Evolutionary conservation across 2,888 invertebrate genomes (phyloP).

Genomic region (Drosophila borborema): DNA sequence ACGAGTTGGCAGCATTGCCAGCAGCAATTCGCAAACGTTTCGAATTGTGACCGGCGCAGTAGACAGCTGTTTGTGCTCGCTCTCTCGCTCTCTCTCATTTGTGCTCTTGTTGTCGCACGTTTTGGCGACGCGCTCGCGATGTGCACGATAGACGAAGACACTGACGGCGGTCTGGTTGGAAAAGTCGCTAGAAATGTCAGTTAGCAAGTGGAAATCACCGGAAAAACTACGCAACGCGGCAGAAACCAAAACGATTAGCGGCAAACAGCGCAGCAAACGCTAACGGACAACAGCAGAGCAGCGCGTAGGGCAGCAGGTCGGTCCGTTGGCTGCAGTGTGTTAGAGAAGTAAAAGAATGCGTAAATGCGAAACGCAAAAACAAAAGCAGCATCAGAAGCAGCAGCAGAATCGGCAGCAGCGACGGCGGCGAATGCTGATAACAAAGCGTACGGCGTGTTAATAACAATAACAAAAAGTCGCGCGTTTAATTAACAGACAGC

Average conservation of each 20-base stretch:
- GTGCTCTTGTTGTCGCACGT: slow-evolving; percentile 22
- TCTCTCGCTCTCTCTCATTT: slow-evolving; percentile 17
- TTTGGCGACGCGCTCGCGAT: slow-evolving; percentile 29
- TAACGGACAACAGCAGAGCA: slow-evolving; percentile 40
- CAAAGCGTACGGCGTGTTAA: slow-evolving; percentile 73
- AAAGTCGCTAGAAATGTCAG: slow-evolving; percentile 72
- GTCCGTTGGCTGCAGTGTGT: slow-evolving; percentile 38
- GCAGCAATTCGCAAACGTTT: slow-evolving; percentile 38
- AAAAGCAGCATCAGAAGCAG: neutral
- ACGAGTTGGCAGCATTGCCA: slow-evolving; percentile 50
- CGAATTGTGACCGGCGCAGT: slow-evolving; percentile 54
- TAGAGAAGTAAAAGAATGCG: slow-evolving; percentile 51
- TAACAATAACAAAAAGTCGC: slow-evolving; percentile 74
- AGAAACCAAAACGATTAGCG: slow-evolving; percentile 46
- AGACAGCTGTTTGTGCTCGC: slow-evolving; percentile 40
- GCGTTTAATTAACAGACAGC: slow-evolving; percentile 70
- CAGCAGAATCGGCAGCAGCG: slow-evolving; percentile 26
- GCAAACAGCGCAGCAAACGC: slow-evolving; percentile 43
- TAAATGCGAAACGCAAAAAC: slow-evolving; percentile 52
- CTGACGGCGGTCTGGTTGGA: slow-evolving; percentile 58
- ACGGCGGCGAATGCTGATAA: slow-evolving; percentile 68
- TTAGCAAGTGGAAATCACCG: slow-evolving; percentile 81
- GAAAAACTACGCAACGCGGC: slow-evolving; percentile 80
- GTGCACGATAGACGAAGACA: slow-evolving; percentile 58
- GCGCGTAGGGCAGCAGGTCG: slow-evolving; percentile 28